Percentiles rank a stretch among this genome's conserved stretches.
phyloP scores from a whole-genome alignment of 2,888 invertebrate genomes.

The Cephus runcator region DNA sequence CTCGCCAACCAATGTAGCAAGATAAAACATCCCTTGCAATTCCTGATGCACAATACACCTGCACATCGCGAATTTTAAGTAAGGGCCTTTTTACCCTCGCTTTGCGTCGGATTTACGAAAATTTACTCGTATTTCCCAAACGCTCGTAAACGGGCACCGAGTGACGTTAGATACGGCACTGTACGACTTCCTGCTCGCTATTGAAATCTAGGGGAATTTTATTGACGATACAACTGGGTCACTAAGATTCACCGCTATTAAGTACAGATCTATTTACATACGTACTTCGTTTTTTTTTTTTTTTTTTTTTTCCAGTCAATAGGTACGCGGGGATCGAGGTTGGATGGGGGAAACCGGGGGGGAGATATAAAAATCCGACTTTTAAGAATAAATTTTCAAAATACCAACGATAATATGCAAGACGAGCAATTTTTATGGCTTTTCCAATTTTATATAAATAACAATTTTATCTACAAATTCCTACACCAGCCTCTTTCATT shows the following conservation, averaged over 20 bases:
- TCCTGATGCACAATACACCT: slow-evolving; percentile 3
- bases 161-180: neutral
- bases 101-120: neutral
- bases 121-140: neutral
- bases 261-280: neutral
- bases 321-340: neutral
- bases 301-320: neutral
- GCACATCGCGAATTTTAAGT: neutral
- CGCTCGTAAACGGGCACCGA: neutral
- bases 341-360: no score
- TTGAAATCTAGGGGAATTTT: neutral
- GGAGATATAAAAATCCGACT: neutral
- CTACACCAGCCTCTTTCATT: neutral
- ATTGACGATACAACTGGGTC: neutral
- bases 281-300: neutral
- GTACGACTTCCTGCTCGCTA: neutral
- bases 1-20: slow-evolving; percentile 1
- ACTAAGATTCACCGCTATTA: neutral
- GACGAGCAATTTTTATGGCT: no score
- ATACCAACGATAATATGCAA: no score
- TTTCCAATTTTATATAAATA: neutral
- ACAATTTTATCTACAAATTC: neutral
- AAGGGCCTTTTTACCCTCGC: neutral
- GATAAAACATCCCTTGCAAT: slow-evolving; percentile 5
- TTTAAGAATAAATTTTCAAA: neutral